Evolutionary conservation across 2,888 invertebrate genomes (phyloP).

Genomic region (Caradrina clavipalpis): DNA sequence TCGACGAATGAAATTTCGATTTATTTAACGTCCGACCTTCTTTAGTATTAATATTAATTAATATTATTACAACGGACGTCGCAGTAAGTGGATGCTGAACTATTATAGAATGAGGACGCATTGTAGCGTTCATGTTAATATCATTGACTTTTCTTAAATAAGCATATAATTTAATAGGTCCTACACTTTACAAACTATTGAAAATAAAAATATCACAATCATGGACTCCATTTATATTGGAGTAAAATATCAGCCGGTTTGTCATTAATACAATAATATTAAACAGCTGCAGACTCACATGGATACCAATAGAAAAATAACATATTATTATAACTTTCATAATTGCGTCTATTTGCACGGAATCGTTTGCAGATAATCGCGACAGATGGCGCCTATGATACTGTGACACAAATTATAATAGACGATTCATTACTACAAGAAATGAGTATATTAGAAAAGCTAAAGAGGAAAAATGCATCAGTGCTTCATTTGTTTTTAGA

Average conservation of each 20-base stretch:
- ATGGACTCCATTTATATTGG: too few species aligned
- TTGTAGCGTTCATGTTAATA: not conserved
- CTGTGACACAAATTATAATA: not conserved
- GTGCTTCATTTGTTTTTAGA: constrained; percentile 8
- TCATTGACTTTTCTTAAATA: not conserved
- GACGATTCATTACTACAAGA: not conserved
- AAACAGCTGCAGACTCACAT: too few species aligned
- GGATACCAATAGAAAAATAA: too few species aligned
- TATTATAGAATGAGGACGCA: constrained; percentile 19
- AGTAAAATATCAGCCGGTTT: too few species aligned
- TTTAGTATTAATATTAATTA: constrained; percentile 63
- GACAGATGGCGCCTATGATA: not conserved
- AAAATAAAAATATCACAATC: too few species aligned
- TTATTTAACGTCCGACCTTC: constrained; percentile 63
- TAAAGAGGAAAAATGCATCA: not conserved
- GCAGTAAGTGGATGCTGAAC: constrained; percentile 29
- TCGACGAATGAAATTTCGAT: constrained; percentile 63
- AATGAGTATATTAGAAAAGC: too few species aligned
- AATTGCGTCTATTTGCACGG: not conserved
- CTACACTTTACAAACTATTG: too few species aligned
- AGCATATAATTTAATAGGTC: not conserved
- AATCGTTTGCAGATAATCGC: not conserved
- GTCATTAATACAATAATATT: too few species aligned
- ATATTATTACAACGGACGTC: constrained; percentile 56
- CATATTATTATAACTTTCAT: not conserved